These are phyloP conservation scores for Phenacoccus solenopsis DNA, from an alignment of 1,140 invertebrate genomes.

Conservation along the genomic window DNA sequence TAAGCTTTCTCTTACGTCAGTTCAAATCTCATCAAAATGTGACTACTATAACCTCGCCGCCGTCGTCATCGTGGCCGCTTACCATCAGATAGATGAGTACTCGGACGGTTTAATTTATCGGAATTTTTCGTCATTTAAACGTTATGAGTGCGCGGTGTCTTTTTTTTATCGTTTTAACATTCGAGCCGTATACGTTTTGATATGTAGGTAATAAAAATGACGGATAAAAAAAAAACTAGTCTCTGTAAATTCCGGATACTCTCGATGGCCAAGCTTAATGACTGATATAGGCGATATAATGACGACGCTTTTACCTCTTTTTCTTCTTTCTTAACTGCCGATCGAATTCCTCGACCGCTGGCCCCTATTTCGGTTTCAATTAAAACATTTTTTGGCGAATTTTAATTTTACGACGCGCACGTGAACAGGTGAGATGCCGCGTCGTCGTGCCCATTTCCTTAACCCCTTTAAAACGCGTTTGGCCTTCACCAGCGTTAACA, in stretches of 20 bases:
- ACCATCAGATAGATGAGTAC: too few species aligned
- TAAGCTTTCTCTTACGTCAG: neutral
- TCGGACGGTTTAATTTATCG: neutral
- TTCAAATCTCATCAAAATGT: neutral
- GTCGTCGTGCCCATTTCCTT: too few species aligned
- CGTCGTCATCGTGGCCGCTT: too few species aligned
- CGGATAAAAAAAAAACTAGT: neutral
- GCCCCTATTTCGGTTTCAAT: too few species aligned
- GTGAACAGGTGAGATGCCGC: too few species aligned
- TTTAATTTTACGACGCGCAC: too few species aligned
- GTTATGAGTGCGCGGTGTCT: neutral
- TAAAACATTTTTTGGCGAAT: too few species aligned
- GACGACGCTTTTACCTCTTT: neutral
- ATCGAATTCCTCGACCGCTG: too few species aligned
- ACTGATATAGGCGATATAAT: neutral
- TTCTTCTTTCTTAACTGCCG: too few species aligned
- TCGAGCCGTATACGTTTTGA: neutral
- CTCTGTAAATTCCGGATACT: neutral
- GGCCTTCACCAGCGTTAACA: too few species aligned
- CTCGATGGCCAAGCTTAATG: neutral
- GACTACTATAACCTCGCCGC: neutral
- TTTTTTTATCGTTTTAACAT: neutral
- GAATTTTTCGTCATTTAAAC: neutral
- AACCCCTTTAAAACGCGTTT: too few species aligned
- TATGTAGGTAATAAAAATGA: neutral